Base-by-base conservation (phyloP, 1,140 invertebrate species). In the Acyrthosiphon pisum region DNA sequence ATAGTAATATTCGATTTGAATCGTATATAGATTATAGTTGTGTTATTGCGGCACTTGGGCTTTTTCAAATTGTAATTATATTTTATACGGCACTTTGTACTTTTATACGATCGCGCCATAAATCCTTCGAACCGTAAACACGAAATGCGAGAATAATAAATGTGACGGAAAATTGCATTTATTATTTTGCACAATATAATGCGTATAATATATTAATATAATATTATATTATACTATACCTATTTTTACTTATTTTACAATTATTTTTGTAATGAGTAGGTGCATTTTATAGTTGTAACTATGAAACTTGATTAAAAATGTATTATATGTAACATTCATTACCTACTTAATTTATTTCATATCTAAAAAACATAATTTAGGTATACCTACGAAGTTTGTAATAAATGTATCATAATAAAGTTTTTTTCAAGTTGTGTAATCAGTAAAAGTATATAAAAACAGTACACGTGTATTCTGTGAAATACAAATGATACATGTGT, bases 131-230 rank as follows among this genome's bases (percentile, higher is more conserved):
- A 1, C 30, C 60, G 60, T 76, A 76, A 76, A 76, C 30, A 6
- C 60, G n/a, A 76, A 76, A n/a, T 76, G 60, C 14, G 60, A 30
- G 30, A 76, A 76, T 76, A n/a, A 76, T 76, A 76, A 76, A 76
- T 76, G n/a, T 76, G 60, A 76, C 60, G n/a, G 60, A n/a, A 76
- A 76, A 76, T 76, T 35, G 18, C 60, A 35, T 76, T 76, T 76
- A 76, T 76, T 76, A 76, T 76, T 76, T 76, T 76, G 11, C 60
- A 76, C 60, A n/a, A 76, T 76, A 76, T 35, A 76, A n/a, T 76
- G 8, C 23, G 56, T 56, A 26, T 26, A 23, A 23, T 53, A 7
- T 53, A 53, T 26, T 56, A 50, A 20, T 23, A 56, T 56, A 50
- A 14, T 53, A 60, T 60, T 30, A 14, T 53, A 60, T 60, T 30